These are phyloP conservation scores for Plectrocnemia conspersa DNA, from an alignment of 1,140 invertebrate species.

Conservation along the genomic window DNA sequence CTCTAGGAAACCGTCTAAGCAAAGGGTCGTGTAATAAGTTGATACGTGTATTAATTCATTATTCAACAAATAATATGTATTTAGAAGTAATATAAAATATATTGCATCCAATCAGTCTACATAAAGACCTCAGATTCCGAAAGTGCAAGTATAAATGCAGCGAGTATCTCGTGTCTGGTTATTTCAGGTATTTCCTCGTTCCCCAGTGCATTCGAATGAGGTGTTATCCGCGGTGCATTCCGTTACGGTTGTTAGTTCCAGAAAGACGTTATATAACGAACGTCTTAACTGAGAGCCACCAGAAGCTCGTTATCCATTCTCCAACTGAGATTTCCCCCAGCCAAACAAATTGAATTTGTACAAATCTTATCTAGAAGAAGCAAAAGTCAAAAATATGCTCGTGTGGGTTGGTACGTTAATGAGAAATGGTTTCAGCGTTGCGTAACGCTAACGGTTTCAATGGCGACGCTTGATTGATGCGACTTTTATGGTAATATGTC, in stretches of 20 bases:
- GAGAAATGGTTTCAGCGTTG: too few relatives aligned
- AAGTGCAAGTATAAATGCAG: background rate
- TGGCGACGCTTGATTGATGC: too few relatives aligned
- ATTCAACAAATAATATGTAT: too few relatives aligned
- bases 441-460: too few relatives aligned
- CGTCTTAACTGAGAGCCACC: conserved; percentile 11
- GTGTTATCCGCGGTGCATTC: conserved; percentile 16
- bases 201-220: conserved; percentile 16
- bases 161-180: conserved; percentile 5
- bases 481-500: too few relatives aligned
- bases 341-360: background rate
- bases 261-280: conserved; percentile 14
- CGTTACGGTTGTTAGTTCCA: conserved; percentile 11
- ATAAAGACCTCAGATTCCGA: conserved; percentile 3
- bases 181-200: conserved; percentile 20
- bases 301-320: conserved; percentile 12
- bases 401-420: too few relatives aligned
- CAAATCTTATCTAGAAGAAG: background rate
- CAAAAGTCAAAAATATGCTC: too few relatives aligned
- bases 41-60: too few relatives aligned
- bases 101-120: too few relatives aligned
- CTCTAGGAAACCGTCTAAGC: conserved; percentile 9
- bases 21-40: too few relatives aligned
- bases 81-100: too few relatives aligned
- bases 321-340: background rate